Conservation (phyloP, 2,797 vertebrate species). For the Anguilla pacifica region DNA sequence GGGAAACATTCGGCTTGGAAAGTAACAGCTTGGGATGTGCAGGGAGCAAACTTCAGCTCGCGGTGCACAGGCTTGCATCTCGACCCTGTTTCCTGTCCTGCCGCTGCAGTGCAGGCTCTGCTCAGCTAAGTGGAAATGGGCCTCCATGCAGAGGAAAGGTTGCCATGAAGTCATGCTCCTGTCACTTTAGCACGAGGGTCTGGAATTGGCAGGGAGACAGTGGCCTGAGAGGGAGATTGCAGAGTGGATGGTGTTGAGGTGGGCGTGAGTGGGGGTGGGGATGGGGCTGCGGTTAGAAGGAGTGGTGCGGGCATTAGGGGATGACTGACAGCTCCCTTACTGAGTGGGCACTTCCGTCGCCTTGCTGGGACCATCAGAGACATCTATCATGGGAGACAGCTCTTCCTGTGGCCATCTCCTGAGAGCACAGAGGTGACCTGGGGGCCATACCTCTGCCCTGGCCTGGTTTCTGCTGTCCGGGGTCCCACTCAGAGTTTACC, state of each 20-base stretch:
- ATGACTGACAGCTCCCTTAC: slow-evolving; percentile 15
- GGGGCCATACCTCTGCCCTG: slow-evolving; percentile 55
- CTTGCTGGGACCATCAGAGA: slow-evolving; percentile 53
- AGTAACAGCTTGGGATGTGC: not conserved
- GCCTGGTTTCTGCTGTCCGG: slow-evolving; percentile 44
- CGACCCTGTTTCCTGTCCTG: not conserved
- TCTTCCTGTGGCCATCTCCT: slow-evolving; percentile 48
- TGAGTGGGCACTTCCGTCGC: slow-evolving; percentile 1
- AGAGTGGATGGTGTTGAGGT: slow-evolving; percentile 36
- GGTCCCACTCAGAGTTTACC: slow-evolving; percentile 35
- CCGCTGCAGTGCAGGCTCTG: not conserved
- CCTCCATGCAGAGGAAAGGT: not conserved
- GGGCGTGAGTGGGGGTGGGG: slow-evolving; percentile 7
- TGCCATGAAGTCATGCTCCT: slow-evolving; percentile 2
- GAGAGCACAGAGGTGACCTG: slow-evolving; percentile 52
- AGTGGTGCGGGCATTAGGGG: not conserved
- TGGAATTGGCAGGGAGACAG: slow-evolving; percentile 48
- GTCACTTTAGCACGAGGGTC: not conserved
- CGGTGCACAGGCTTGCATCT: not conserved
- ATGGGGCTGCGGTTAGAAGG: not conserved
- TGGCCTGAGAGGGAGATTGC: slow-evolving; percentile 48
- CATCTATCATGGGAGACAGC: slow-evolving; percentile 61
- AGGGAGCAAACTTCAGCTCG: not conserved
- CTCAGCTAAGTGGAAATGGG: slow-evolving; percentile 8
- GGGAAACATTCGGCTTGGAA: not conserved